phyloP scores from a whole-genome alignment of 1,140 invertebrate genomes.

The Conopomorpha cramerella region DNA sequence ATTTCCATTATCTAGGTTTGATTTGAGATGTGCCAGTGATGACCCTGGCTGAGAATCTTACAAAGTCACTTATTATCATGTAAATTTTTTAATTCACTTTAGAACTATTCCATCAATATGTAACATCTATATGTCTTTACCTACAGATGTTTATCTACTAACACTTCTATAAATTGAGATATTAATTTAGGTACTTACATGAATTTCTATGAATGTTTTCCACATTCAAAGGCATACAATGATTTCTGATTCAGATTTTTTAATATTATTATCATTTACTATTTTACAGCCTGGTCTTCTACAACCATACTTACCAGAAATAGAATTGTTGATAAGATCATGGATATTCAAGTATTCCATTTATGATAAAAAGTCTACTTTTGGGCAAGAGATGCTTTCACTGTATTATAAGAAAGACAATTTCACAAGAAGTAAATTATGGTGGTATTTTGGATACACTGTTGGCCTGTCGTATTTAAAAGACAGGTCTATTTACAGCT shows the following conservation, averaged over 20 bases:
- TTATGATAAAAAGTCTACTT: slow-evolving; percentile 56
- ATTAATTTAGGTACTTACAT: background rate
- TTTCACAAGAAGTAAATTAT: slow-evolving; percentile 52
- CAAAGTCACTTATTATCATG: background rate
- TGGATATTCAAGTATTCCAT: slow-evolving; percentile 65
- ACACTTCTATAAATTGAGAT: too few species aligned
- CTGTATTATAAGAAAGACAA: slow-evolving; percentile 61
- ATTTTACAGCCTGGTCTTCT: slow-evolving; percentile 57
- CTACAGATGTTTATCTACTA: too few species aligned
- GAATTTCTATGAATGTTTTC: too few species aligned
- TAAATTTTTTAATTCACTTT: too few species aligned
- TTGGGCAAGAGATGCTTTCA: slow-evolving; percentile 67
- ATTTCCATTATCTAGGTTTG: too few species aligned
- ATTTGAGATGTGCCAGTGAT: too few species aligned
- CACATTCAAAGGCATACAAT: too few species aligned
- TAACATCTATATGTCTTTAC: too few species aligned
- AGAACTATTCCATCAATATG: too few species aligned
- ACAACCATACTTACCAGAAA: slow-evolving; percentile 59
- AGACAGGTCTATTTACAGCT: slow-evolving; percentile 56
- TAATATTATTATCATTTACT: slow-evolving; percentile 2
- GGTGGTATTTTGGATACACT: slow-evolving; percentile 60
- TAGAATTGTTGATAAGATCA: slow-evolving; percentile 62
- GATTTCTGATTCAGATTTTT: background rate
- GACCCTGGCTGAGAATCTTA: background rate
- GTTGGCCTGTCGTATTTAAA: slow-evolving; percentile 59